A percentile compares a stretch with the other conserved stretches of the same genome.
Evolutionary conservation across 2,797 vertebrate genomes (phyloP).

Genomic region (Premnoplex brunnescens): DNA sequence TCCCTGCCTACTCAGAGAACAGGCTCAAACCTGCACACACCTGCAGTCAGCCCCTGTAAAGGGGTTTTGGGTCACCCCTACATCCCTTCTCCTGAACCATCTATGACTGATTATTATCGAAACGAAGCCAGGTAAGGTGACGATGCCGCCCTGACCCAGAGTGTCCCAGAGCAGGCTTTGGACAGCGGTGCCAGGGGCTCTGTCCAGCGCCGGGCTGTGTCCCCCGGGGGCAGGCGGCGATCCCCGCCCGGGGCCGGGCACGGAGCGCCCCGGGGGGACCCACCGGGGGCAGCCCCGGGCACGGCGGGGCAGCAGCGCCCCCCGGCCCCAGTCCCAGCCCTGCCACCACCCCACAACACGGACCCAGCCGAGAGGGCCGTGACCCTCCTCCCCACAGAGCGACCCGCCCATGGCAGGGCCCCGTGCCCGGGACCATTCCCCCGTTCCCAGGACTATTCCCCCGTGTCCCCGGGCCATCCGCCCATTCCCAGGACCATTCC

Average conservation of each 20-base stretch:
- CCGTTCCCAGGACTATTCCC: too few species aligned
- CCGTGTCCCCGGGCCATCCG: too few species aligned
- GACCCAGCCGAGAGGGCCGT: fast-evolving
- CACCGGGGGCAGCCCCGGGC: background rate
- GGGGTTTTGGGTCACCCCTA: background rate
- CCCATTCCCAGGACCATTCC: too few species aligned
- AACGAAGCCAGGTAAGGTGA: fast-evolving
- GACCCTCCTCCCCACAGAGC: too few species aligned
- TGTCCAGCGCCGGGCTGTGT: fast-evolving
- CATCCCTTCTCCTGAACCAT: background rate
- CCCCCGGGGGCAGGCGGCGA: background rate
- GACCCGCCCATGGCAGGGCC: fast-evolving
- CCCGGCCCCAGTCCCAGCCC: background rate
- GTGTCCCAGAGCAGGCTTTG: fast-evolving
- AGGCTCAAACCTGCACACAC: background rate
- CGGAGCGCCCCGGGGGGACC: background rate
- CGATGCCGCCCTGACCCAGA: fast-evolving
- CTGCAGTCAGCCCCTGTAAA: background rate
- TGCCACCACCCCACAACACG: too few species aligned
- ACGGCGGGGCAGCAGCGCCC: fast-evolving
- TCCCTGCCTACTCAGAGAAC: background rate
- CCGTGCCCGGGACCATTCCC: background rate
- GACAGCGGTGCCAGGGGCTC: fast-evolving
- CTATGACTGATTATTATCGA: fast-evolving
- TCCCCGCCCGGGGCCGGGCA: background rate